Evolutionary conservation across 2,113 vertebrate species (phyloP).

Genomic region (Girardinichthys multiradiatus): DNA sequence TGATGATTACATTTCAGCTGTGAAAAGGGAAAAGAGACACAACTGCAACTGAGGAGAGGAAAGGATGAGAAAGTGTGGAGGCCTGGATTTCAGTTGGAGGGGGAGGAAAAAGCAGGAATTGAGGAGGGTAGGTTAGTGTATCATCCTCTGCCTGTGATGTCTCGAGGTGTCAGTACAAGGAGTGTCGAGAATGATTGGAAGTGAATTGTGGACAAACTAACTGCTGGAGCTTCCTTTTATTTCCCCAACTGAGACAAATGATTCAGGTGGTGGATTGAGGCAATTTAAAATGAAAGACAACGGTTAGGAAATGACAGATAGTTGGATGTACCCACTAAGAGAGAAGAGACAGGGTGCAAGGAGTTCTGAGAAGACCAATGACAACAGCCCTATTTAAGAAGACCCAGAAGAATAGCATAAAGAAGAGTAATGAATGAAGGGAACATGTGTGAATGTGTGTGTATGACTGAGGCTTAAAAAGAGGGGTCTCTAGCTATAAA

Average conservation of each 20-base stretch:
- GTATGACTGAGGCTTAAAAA: background rate
- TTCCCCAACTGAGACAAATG: conserved; percentile 1
- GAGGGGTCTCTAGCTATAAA: conserved; percentile 20
- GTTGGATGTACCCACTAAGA: background rate
- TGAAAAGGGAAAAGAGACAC: background rate
- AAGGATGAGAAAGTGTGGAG: background rate
- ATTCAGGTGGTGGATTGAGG: background rate
- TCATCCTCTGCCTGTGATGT: conserved; percentile 29
- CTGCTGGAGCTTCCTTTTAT: conserved; percentile 10
- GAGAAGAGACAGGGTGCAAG: conserved; percentile 1
- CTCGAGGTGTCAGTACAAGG: conserved; percentile 25
- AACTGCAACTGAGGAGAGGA: background rate
- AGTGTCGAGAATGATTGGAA: conserved; percentile 19
- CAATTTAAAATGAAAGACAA: background rate
- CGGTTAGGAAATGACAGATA: background rate
- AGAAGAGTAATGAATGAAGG: conserved; percentile 17
- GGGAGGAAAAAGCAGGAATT: background rate
- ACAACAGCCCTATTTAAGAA: conserved; percentile 11
- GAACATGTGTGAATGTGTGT: background rate
- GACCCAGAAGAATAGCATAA: conserved; percentile 11
- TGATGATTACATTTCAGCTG: conserved; percentile 24
- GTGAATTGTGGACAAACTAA: conserved; percentile 30
- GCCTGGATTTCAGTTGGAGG: background rate
- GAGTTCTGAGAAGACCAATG: background rate
- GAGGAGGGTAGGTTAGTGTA: conserved; percentile 12